phyloP scores from a whole-genome alignment of 1,140 invertebrate genomes.

The Bombus soroeensis region DNA sequence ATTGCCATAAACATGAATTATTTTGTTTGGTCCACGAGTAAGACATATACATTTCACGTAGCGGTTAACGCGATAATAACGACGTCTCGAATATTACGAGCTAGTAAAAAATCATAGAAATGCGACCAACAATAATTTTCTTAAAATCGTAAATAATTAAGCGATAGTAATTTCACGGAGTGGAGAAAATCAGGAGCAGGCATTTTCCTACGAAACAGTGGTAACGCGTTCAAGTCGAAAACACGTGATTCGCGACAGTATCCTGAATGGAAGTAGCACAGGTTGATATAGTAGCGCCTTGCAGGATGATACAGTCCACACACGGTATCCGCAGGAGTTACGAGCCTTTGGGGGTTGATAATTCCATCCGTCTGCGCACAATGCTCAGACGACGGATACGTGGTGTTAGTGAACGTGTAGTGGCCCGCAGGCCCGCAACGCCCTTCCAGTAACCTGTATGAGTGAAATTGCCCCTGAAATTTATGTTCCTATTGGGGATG shows the following conservation, averaged over 20 bases:
- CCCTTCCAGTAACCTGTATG: constrained; percentile 56
- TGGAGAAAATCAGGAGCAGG: too few relatives aligned
- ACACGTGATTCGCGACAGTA: background rate
- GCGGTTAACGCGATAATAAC: too few relatives aligned
- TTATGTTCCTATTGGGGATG: constrained; percentile 68
- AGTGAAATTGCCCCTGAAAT: constrained; percentile 66
- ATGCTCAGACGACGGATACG: constrained; percentile 56
- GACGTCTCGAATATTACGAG: too few relatives aligned
- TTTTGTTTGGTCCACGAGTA: too few relatives aligned
- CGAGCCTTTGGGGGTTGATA: constrained; percentile 76
- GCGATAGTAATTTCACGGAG: too few relatives aligned
- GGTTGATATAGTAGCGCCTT: constrained; percentile 40
- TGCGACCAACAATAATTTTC: too few relatives aligned
- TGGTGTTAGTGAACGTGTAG: constrained; percentile 36
- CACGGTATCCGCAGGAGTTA: constrained; percentile 68
- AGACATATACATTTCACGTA: too few relatives aligned
- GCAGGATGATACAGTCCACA: constrained; percentile 48
- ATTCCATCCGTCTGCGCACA: constrained; percentile 69
- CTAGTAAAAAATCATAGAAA: too few relatives aligned
- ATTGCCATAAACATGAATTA: too few relatives aligned
- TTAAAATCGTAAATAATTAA: too few relatives aligned
- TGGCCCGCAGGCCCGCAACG: constrained; percentile 14
- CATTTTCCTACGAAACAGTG: too few relatives aligned
- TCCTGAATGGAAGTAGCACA: constrained; percentile 18
- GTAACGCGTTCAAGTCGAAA: background rate